Evolutionary conservation across 2,797 vertebrate species (phyloP), one percentile per base, ranked within the genome.

Genomic region (Rhinogobio ventralis): DNA sequence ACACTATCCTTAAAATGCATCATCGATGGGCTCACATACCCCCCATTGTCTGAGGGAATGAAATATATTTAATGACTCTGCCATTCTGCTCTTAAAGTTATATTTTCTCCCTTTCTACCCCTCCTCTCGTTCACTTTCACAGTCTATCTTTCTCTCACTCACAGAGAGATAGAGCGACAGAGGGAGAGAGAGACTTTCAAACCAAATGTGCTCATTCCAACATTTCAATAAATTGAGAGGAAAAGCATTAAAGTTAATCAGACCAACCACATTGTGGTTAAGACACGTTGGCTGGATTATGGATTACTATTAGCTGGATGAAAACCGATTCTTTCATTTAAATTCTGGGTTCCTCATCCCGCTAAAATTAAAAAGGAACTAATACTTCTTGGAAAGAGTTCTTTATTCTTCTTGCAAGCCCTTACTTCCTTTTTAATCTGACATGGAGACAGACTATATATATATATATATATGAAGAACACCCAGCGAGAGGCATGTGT

Each of bases 281-380:
- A 94, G 93, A 94, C 94, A 95, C 93, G 93, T 95, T 93, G 94
- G 91, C 93, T 94, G 95, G 95, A 95, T 96, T 96, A 95, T 94
- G 95, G 95, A 95, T 96, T 95, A 95, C 95, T 94, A 95, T 96
- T 96, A 95, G 95, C 95, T 95, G 95, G 94, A 95, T 95, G 93
- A 94, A 95, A 95, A 95, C 93, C 92, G 93, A 95, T 95, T 95
- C 94, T 94, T 95, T 95, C 94, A 95, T 96, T 95, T 96, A 94
- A 95, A 95, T 95, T 94, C 94, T 89, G 87, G 93, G 93, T 94
- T 95, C 92, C 93, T 94, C 93, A 87, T 93, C 93, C 94, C 93
- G 91, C 93, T 94, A 94, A 95, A 95, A 95, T 95, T 93, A 95
- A 95, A 86, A 94, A 93, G 93, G 93, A 95, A 94, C 93, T 95